Evolutionary conservation across 1,140 invertebrate species (phyloP), one percentile per base, ranked within the genome.

Genomic region (Riptortus pedestris): DNA sequence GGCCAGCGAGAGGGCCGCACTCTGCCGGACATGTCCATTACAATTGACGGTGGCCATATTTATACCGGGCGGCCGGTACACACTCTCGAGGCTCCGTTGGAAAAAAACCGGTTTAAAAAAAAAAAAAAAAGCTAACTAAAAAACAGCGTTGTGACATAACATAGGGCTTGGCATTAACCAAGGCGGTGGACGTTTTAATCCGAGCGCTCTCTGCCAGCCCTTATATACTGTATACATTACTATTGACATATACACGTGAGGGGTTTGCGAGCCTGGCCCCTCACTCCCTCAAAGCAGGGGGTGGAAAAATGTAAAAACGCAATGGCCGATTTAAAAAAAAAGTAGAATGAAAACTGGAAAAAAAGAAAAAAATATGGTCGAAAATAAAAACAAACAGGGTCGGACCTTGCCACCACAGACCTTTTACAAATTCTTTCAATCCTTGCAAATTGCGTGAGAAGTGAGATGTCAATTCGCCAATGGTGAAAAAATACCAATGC

Each of bases 31-130:
- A 61, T 31, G 31, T 62, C 61, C 61, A 62, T 62, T 62, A 62
- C 45, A 62, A 62, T 62, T 62, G 61, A 62, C 61, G 61, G 20
- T 2, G 45, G 2, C 61, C 61, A 62, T 62, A 62, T 62, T 62
- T 62, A 62, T 62, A 43, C 60, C 24, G 43, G 43, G 16, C n/a
- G 59, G 18, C 12, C n/a, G 31, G 31, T 28, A 55, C 51, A 26
- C 24, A 7, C 31, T 38, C 5, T 7, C 5, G 48, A 9, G 48
- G 22, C 7, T 9, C 7, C 22, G 48, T 5, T n/a, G 48, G 48
- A 51, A 24, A 18, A 18, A 24, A 24, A 51, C 7, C 16, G 18
- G n/a, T 7, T 5, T 5, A 18, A 31, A 18, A 2, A 33, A 18
- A 59, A 38, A 59, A 33, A 33, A 38, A 59, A 22, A 59, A 38